Base-by-base conservation (phyloP, 2,888 invertebrate genomes). In the Dexiosoma caninum region DNA sequence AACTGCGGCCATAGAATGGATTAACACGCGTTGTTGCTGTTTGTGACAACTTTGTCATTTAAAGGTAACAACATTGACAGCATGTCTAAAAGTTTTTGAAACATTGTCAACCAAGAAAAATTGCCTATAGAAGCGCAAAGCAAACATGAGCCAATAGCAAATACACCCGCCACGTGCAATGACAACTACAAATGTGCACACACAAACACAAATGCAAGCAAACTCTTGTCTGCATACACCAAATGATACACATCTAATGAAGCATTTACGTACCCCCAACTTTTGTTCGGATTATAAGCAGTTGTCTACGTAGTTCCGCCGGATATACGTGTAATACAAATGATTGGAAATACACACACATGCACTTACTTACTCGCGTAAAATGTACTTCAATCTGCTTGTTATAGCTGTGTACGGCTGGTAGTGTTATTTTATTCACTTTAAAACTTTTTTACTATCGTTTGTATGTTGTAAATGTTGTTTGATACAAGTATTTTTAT, bases 321-420 rank as follows among this genome's bases (percentile, higher is more conserved):
- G 77, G 77, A 78, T 40, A 44, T 64, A 62, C 77, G 76, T 77
- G 62, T 14, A 53, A 23, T 44, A 23, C 6, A 46, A 55, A n/a
- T n/a, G n/a, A n/a, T n/a, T n/a, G n/a, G n/a, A 27, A 3, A 27
- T 27, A 27, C 27, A 27, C 27, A 27, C 6, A 27, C 3, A 27
- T 27, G 6, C 27, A 27, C n/a, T n/a, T n/a, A n/a, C n/a, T n/a
- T n/a, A n/a, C n/a, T n/a, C n/a, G n/a, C n/a, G n/a, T n/a, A 46
- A 53, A 51, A 44, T 69, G 40, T 57, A 27, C 30, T 40, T 51
- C 16, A 40, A 40, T 60, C 40, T 59, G 27, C 12, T 9, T 35
- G 14, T 16, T n/a, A n/a, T n/a, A n/a, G n/a, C n/a, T 44, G 7
- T 12, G 2, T 14, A 3, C 40, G 37, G 53, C 30, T 32, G 8